Percentiles rank a stretch among this genome's conserved stretches.
Conservation (phyloP, 2,797 vertebrate genomes). For the Sarcoramphus papa region DNA sequence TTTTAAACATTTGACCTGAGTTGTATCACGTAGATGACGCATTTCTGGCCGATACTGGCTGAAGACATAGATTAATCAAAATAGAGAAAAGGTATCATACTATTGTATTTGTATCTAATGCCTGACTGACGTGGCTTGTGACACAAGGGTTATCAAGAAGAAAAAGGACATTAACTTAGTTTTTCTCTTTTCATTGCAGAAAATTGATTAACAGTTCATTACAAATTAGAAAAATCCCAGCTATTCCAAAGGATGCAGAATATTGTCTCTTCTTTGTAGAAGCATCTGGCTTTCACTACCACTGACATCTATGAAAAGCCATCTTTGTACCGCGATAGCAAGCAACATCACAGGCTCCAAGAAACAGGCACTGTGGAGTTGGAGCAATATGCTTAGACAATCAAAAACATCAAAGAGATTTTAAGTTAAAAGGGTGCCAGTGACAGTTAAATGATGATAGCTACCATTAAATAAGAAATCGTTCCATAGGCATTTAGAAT, state of each 20-base stretch:
- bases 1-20: neutral
- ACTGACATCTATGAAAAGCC: neutral
- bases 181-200: neutral
- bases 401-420: neutral
- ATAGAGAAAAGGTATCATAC: neutral
- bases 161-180: neutral
- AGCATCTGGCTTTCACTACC: neutral
- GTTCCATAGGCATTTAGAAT: neutral
- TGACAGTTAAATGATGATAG: neutral
- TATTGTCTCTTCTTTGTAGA: neutral
- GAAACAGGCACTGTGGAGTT: neutral
- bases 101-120: neutral
- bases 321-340: neutral
- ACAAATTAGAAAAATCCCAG: neutral
- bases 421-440: neutral
- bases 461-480: neutral
- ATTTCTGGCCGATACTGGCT: neutral
- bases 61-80: neutral
- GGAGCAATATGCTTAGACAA: neutral
- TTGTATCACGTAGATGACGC: neutral
- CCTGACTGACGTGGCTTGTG: neutral
- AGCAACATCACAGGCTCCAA: neutral
- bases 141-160: neutral
- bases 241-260: neutral
- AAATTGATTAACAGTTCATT: neutral